phyloP scores from a whole-genome alignment of 1,140 invertebrate genomes.

The Epicauta chinensis region DNA sequence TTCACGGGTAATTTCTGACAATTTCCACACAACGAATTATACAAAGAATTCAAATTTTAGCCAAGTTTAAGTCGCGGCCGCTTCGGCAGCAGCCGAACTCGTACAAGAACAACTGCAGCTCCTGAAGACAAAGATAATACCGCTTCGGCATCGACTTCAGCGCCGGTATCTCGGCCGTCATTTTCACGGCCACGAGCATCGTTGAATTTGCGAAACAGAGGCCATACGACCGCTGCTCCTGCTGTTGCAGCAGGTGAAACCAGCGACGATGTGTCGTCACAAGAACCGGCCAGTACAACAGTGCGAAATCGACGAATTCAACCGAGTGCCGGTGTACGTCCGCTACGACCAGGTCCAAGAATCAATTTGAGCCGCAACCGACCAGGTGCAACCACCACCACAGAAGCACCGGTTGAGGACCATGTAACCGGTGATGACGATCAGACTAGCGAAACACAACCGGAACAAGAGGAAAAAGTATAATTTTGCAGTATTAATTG shows the following conservation, averaged over 20 bases:
- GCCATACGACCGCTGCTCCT: constrained; percentile 38
- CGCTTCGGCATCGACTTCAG: constrained; percentile 20
- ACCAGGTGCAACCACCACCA: constrained; percentile 45
- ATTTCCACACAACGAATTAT: not conserved
- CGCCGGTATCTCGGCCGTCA: constrained; percentile 18
- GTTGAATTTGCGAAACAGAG: constrained; percentile 48
- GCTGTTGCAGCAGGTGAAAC: constrained; percentile 16
- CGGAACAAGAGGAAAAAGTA: constrained; percentile 40
- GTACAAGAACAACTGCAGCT: constrained; percentile 30
- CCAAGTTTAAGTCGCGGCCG: constrained; percentile 20
- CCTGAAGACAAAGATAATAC: constrained; percentile 23
- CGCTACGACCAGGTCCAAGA: constrained; percentile 50
- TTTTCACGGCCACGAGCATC: constrained; percentile 49
- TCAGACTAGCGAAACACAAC: constrained; percentile 44
- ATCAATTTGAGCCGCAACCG: constrained; percentile 50
- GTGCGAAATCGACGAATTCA: constrained; percentile 34
- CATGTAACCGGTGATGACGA: constrained; percentile 42
- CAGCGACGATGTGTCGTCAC: constrained; percentile 24
- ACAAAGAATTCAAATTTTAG: constrained; percentile 2
- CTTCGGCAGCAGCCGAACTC: constrained; percentile 29
- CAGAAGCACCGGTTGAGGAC: constrained; percentile 36
- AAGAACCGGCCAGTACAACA: constrained; percentile 22
- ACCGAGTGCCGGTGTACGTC: constrained; percentile 38
- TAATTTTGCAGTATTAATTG: no score
- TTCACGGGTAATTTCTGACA: constrained; percentile 25